Base-by-base conservation (phyloP, 2,113 vertebrate genomes). In the Caracal caracal region DNA sequence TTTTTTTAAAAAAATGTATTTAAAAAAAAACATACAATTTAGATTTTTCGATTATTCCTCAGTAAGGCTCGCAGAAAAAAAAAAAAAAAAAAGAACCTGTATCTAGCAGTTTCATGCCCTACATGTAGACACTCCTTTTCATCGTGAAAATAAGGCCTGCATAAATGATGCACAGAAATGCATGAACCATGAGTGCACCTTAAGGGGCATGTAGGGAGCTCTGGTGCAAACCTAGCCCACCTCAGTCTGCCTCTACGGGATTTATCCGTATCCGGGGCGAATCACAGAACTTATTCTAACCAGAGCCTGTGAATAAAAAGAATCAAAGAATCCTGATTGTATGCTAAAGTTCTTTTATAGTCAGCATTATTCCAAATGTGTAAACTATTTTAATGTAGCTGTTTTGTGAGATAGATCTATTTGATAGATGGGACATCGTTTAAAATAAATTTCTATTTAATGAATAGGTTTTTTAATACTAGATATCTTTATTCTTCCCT, bases 141-240 rank as follows among this genome's bases (percentile, higher is more conserved):
- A 7, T 28, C 33, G 0, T 71, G 33, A 5, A 76, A 76, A 16
- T 56, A 28, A 43, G 17, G 24, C 61, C 56, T 33, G 15, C 0
- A 0, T 13, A 1, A 26, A 1, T 12, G 40, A 5, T 2, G 17
- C 5, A 0, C 26, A 10, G 1, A 4, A 71, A 43, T 35, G 71
- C 28, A 15, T 0, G 13, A 49, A n/a, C 16, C 2, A 0, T 4
- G 9, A n/a, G 53, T 37, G 30, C 53, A 22, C 17, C 9, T 7
- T 0, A 2, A 47, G 63, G 61, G 43, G 10, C 24, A 17, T 53
- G 10, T 4, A 2, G 53, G 78, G 20, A 24, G 19, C 24, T 66
- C 49, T 10, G 65, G 28, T 3, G 0, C 2, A 1, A 43, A 30
- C 15, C 35, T 22, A 10, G 61, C 16, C 28, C 15, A 11, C 35